Percentiles rank a stretch among this genome's conserved stretches.
Conservation (phyloP, 1,140 invertebrate species). For the Drosophila subobscura region DNA sequence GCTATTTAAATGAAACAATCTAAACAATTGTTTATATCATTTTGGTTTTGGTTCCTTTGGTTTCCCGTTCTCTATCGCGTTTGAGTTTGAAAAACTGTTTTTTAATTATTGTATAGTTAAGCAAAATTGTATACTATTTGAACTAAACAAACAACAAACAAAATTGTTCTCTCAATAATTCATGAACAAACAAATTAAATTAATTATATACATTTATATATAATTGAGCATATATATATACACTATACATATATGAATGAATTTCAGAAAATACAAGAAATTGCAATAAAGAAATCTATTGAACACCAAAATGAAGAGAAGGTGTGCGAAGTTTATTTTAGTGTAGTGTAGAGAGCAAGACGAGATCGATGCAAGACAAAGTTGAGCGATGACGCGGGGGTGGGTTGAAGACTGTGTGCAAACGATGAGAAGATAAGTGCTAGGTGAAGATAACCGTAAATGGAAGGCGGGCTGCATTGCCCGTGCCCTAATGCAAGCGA, state of each 20-base stretch:
- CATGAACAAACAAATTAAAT: slow-evolving; percentile 72
- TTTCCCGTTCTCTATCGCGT: slow-evolving; percentile 47
- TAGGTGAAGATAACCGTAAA: no score
- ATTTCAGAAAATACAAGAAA: slow-evolving; percentile 51
- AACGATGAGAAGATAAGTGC: no score
- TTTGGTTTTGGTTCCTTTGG: not conserved
- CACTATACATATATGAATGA: slow-evolving; percentile 53
- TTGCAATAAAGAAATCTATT: slow-evolving; percentile 79
- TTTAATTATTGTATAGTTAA: slow-evolving; percentile 77
- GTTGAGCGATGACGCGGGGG: no score
- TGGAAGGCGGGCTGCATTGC: no score
- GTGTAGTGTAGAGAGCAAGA: no score
- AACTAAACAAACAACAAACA: slow-evolving; percentile 50
- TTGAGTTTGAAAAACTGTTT: slow-evolving; percentile 66
- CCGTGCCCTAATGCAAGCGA: no score
- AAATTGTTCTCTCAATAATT: slow-evolving; percentile 78
- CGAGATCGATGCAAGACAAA: no score
- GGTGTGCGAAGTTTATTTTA: no score
- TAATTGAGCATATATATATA: slow-evolving; percentile 52
- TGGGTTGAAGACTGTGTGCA: no score
- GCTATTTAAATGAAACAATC: slow-evolving; percentile 41
- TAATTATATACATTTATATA: slow-evolving; percentile 64
- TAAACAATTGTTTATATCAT: slow-evolving; percentile 52
- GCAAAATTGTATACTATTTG: slow-evolving; percentile 79
- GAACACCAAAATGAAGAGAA: slow-evolving; percentile 56